Evolutionary conservation across 2,113 vertebrate species (phyloP).

Genomic region (Neolamprologus falcicula): DNA sequence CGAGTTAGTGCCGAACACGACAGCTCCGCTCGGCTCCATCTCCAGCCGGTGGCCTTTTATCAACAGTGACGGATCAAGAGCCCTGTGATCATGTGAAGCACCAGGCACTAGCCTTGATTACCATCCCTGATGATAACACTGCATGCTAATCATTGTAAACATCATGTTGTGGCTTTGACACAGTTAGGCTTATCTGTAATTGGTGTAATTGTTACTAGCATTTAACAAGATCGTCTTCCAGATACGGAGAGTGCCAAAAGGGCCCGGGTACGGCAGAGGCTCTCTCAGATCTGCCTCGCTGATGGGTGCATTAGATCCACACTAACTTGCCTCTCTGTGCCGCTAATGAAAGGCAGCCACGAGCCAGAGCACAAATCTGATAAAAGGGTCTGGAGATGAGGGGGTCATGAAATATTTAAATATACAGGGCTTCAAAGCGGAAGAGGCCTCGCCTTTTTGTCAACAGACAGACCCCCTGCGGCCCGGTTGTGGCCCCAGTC

Average conservation of each 20-base stretch:
- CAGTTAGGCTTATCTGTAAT: constrained; percentile 68
- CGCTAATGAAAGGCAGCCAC: constrained; percentile 62
- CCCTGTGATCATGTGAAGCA: constrained; percentile 51
- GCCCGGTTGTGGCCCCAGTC: constrained; percentile 11
- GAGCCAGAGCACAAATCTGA: constrained; percentile 55
- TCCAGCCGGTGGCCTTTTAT: constrained; percentile 40
- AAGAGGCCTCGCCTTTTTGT: constrained; percentile 45
- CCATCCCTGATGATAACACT: constrained; percentile 55
- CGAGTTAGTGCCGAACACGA: not conserved
- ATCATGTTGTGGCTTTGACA: constrained; percentile 67
- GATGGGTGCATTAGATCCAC: constrained; percentile 43
- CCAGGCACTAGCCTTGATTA: constrained; percentile 47
- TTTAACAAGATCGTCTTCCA: constrained; percentile 66
- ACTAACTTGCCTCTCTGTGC: constrained; percentile 28
- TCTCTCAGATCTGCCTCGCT: constrained; percentile 39
- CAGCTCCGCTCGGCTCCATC: constrained; percentile 17
- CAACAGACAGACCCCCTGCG: constrained; percentile 47
- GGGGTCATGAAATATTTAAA: constrained; percentile 75
- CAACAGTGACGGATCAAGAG: constrained; percentile 52
- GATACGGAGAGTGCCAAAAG: constrained; percentile 50
- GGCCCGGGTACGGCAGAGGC: not conserved
- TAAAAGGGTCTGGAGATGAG: constrained; percentile 57
- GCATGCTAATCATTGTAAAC: constrained; percentile 65
- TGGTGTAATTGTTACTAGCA: constrained; percentile 66
- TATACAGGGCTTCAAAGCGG: constrained; percentile 66